Evolutionary conservation across 2,888 invertebrate genomes (phyloP).

Genomic region (Acanthoscelides obtectus): DNA sequence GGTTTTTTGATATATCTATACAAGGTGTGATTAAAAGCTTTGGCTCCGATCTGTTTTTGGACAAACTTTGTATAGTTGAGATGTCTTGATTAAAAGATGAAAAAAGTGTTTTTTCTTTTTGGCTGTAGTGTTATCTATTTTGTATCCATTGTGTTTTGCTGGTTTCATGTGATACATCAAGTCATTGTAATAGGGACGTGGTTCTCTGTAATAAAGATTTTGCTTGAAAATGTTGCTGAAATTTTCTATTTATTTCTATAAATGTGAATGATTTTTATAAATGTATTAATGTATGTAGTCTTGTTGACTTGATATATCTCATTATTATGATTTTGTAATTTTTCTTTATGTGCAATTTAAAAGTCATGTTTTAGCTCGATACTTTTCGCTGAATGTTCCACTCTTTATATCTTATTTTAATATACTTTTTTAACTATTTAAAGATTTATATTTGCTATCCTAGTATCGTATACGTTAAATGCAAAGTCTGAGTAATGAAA

Average conservation of each 20-base stretch:
- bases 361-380: constrained; percentile 11
- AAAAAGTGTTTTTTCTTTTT: neutral
- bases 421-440: neutral
- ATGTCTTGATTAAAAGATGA: neutral
- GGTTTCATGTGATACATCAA: neutral
- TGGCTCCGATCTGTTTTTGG: no score
- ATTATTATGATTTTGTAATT: constrained; percentile 4
- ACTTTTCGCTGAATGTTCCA: constrained; percentile 19
- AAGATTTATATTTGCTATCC: neutral
- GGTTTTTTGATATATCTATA: no score
- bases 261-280: neutral
- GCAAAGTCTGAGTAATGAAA: constrained; percentile 3
- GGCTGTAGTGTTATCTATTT: neutral
- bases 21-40: no score
- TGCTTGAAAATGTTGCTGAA: neutral
- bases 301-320: constrained; percentile 2
- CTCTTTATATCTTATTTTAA: constrained; percentile 10
- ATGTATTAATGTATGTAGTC: neutral
- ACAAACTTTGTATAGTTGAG: no score
- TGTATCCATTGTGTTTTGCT: neutral
- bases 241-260: neutral
- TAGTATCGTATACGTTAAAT: neutral
- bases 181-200: neutral
- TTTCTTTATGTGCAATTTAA: constrained; percentile 21
- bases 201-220: neutral